These are phyloP conservation scores for Hemitrygon akajei DNA, from an alignment of 2,797 vertebrate genomes.

Conservation along the genomic window DNA sequence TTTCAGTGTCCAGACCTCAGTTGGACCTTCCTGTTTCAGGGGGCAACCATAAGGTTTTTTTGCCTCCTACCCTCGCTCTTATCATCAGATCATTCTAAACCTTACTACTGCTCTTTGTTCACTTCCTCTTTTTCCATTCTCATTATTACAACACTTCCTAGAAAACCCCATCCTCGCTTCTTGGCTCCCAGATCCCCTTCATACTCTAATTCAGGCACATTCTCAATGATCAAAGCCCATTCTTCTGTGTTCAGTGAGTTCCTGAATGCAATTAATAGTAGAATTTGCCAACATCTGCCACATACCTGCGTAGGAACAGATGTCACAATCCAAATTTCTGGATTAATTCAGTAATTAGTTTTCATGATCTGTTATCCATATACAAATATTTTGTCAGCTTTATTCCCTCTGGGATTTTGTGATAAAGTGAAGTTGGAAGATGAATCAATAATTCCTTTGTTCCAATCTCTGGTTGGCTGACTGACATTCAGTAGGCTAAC, in stretches of 20 bases:
- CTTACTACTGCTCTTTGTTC: neutral
- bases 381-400: neutral
- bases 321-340: neutral
- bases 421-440: neutral
- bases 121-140: neutral
- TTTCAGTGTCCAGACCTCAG: neutral
- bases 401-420: neutral
- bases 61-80: neutral
- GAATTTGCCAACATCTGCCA: neutral
- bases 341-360: neutral
- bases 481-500: neutral
- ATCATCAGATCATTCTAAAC: neutral
- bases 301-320: neutral
- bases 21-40: neutral
- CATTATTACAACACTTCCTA: neutral
- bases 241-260: neutral
- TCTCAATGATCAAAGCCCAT: neutral
- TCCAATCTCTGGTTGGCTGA: neutral
- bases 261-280: neutral
- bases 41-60: neutral
- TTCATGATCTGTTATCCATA: neutral
- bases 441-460: neutral
- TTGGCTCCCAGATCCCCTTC: neutral
- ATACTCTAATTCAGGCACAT: neutral
- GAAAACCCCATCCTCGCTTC: neutral